phyloP scores from a whole-genome alignment of 2,797 vertebrate species.

The Odontamblyopus lacepedii region DNA sequence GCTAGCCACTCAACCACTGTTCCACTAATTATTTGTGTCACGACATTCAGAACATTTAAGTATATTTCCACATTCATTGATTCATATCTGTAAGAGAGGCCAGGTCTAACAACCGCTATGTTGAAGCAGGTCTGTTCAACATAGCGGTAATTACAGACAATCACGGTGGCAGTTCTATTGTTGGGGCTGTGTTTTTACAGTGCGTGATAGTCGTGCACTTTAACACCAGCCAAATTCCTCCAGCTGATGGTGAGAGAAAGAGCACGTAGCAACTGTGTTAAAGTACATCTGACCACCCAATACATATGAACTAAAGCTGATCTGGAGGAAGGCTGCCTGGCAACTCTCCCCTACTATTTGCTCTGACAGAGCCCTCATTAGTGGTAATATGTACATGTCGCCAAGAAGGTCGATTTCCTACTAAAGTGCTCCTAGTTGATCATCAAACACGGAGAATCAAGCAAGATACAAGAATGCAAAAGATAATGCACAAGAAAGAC shows the following conservation, averaged over 20 bases:
- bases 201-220: conserved; percentile 28
- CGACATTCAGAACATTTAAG: background rate
- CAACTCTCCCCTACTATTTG: conserved; percentile 61
- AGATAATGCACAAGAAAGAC: conserved; percentile 13
- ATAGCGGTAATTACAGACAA: conserved; percentile 52
- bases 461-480: conserved; percentile 6
- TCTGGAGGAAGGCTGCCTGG: conserved; percentile 54
- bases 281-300: conserved; percentile 38
- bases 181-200: conserved; percentile 32
- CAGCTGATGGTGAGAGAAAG: conserved; percentile 51
- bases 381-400: conserved; percentile 74
- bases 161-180: conserved; percentile 54
- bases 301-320: conserved; percentile 50
- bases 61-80: conserved; percentile 3
- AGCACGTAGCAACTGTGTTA: conserved; percentile 40
- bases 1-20: too few species aligned
- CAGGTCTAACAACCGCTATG: background rate
- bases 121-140: conserved; percentile 38
- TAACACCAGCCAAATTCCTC: conserved; percentile 39
- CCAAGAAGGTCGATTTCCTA: conserved; percentile 63
- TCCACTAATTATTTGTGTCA: background rate
- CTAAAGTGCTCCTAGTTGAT: conserved; percentile 65
- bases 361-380: conserved; percentile 76
- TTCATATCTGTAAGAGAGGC: conserved; percentile 36
- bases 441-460: conserved; percentile 62